Base-by-base conservation (phyloP, 2,888 invertebrate genomes). In the Andrena dorsata region DNA sequence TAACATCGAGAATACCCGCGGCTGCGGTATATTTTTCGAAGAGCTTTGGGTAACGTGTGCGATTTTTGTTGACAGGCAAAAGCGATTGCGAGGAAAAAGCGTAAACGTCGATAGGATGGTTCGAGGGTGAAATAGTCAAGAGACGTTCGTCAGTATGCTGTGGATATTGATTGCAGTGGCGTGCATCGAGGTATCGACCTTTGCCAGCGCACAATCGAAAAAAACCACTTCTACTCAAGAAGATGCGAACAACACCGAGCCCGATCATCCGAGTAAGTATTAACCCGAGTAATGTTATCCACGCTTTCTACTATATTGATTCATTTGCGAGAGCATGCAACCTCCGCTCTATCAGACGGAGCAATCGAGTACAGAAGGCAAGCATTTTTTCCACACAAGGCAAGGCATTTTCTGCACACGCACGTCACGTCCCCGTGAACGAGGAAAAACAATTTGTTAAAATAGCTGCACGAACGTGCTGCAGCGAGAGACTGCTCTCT, bases 171-270 rank as follows among this genome's bases (percentile, higher is more conserved):
- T 91, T 80, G 88, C 90, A 68, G 87, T 92, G 78, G 87, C 89
- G 87, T 91, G 90, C 89, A 88, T 92, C 90, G 91, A 91, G 90
- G 87, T 91, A 89, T 92, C 92, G 86, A 90, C 88, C 80, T 89
- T 92, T 84, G 91, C 87, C 73, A 90, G 82, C 82, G 92, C 91
- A 84, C 90, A 92, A 85, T 88, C 90, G 76, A 92, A 88, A 79
- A 89, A 86, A 65, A 84, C 88, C 32, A 87, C 86, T 71, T 81
- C 83, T 60, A 82, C 87, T 74, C 88, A 89, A 73, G 90, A 90
- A 60, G 90, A 92, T 80, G 88, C 90, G 63, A 80, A 90, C 77
- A 91, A 89, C 85, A 90, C 91, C 76, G 92, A 91, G 76, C 82
- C 90, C 6, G 89, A 91, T 64, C 86, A 88, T 60, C 88, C 88